Conservation (phyloP, 2,113 vertebrate genomes). For the Manacus vitellinus region DNA sequence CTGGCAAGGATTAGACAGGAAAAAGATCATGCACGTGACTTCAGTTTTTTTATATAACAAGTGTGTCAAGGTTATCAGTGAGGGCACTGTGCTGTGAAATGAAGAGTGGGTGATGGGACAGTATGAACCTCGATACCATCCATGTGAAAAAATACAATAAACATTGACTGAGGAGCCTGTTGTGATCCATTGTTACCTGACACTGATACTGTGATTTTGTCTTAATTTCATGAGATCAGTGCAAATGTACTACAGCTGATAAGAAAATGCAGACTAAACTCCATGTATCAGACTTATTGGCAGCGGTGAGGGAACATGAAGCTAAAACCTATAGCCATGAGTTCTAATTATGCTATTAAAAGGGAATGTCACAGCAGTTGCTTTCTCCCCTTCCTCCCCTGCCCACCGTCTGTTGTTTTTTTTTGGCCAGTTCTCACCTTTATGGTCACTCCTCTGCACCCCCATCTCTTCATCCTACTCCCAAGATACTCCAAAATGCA, state of each 20-base stretch:
- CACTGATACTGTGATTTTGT: background rate
- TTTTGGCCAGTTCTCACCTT: background rate
- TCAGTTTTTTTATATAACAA: background rate
- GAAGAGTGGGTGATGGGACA: background rate
- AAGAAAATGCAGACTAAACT: background rate
- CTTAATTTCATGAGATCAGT: background rate
- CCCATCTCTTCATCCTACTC: background rate
- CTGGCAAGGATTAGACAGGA: background rate
- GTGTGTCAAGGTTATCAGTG: background rate
- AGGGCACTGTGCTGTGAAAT: background rate
- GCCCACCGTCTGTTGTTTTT: fast-evolving
- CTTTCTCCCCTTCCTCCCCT: background rate
- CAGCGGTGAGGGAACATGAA: background rate
- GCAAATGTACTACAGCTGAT: background rate
- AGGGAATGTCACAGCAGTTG: background rate
- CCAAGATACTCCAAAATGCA: background rate
- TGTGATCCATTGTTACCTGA: background rate
- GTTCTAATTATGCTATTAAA: background rate
- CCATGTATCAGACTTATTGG: background rate
- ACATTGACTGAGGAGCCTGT: background rate
- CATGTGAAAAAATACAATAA: background rate
- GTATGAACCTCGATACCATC: fast-evolving
- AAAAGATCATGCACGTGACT: fast-evolving
- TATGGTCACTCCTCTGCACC: background rate
- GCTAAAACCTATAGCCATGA: background rate